Evolutionary conservation across 2,888 invertebrate genomes (phyloP).

Genomic region (Copidosoma aretas): DNA sequence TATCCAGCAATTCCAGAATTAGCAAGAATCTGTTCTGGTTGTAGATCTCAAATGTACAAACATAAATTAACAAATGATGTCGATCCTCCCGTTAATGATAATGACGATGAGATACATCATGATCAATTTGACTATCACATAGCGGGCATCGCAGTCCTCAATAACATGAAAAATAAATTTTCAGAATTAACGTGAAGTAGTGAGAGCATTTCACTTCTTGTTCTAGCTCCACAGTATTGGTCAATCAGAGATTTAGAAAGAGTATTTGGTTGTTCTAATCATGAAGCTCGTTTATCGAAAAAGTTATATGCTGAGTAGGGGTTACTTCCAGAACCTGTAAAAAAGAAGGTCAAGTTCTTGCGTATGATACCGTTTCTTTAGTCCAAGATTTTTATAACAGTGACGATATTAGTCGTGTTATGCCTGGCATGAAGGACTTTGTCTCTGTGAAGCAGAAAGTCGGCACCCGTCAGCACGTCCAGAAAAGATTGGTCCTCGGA

Average conservation of each 20-base stretch:
- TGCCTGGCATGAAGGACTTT: conserved; percentile 1
- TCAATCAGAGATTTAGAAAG: background rate
- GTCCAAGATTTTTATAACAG: background rate
- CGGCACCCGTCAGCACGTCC: background rate
- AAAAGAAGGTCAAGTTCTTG: background rate
- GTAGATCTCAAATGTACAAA: too few species aligned
- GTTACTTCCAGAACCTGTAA: background rate
- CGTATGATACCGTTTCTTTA: background rate
- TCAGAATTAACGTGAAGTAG: background rate
- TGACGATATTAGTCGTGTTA: background rate
- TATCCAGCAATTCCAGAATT: too few species aligned
- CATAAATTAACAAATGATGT: too few species aligned
- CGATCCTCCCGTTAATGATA: too few species aligned
- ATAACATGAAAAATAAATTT: background rate
- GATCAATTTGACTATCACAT: too few species aligned
- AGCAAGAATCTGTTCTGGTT: too few species aligned
- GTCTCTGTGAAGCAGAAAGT: background rate
- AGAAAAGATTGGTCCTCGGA: background rate
- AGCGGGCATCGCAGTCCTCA: too few species aligned
- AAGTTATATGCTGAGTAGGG: background rate
- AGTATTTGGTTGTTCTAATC: background rate
- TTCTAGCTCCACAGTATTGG: background rate
- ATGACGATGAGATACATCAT: too few species aligned
- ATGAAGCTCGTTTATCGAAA: background rate
- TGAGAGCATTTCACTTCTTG: background rate